These are phyloP conservation scores for Diploptera punctata DNA, from an alignment of 2,888 invertebrate genomes.

Conservation along the genomic window DNA sequence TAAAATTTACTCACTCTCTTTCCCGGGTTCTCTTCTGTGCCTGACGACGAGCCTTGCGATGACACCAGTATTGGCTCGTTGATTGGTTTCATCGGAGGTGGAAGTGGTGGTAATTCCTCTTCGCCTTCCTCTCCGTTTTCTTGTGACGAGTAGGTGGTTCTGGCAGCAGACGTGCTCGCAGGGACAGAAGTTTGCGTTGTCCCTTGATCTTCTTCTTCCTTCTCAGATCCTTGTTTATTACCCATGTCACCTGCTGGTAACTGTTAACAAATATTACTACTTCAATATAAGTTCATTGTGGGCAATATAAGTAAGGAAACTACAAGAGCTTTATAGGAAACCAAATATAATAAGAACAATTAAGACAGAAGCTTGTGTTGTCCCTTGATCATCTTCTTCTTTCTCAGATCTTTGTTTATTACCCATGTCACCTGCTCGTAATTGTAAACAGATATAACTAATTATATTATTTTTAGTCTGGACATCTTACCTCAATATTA, in stretches of 20 bases:
- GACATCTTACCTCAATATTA: too few species aligned
- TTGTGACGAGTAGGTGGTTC: constrained; percentile 43
- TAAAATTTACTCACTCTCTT: constrained; percentile 62
- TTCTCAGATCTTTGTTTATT: constrained; percentile 59
- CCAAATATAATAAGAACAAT: too few species aligned
- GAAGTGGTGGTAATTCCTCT: constrained; percentile 82
- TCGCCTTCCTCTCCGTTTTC: constrained; percentile 73
- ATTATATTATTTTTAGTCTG: too few species aligned
- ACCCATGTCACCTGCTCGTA: constrained; percentile 62
- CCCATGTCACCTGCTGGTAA: constrained; percentile 62
- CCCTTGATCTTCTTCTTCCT: constrained; percentile 41
- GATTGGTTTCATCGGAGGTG: constrained; percentile 96
- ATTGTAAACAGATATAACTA: too few species aligned
- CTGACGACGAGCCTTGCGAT: constrained; percentile 45
- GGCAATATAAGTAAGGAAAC: too few species aligned
- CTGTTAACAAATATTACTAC: too few species aligned
- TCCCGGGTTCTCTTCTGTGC: constrained; percentile 61
- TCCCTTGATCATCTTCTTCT: constrained; percentile 41
- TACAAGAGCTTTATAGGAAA: too few species aligned
- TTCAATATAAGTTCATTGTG: too few species aligned
- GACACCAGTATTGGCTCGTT: constrained; percentile 68
- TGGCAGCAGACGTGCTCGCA: background rate
- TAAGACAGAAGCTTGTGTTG: too few species aligned
- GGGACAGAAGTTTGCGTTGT: constrained; percentile 33
- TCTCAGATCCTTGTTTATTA: constrained; percentile 59